A percentile compares a stretch with the other conserved stretches of the same genome.
Conservation (phyloP, 2,888 invertebrate species). For the Amphipoea oculea region DNA sequence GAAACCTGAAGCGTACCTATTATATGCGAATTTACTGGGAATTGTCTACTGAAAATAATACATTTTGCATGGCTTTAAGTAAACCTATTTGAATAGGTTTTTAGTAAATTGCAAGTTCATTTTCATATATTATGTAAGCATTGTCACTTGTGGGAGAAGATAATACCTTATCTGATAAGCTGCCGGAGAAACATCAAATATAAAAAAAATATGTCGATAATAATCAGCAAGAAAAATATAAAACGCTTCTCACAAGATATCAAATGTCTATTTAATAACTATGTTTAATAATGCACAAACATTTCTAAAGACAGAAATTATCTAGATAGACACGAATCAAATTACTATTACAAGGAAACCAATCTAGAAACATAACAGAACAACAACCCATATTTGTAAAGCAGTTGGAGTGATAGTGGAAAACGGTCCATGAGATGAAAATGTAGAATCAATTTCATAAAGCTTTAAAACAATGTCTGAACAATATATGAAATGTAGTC, state of each 20-base stretch:
- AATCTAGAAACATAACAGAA: constrained; percentile 11
- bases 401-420: constrained; percentile 64
- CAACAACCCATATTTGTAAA: constrained; percentile 15
- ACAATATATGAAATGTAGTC: neutral
- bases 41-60: neutral
- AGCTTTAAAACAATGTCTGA: neutral
- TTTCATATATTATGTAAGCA: neutral
- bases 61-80: neutral
- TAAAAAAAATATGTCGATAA: neutral
- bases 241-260: neutral
- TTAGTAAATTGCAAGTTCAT: neutral
- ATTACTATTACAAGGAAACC: neutral
- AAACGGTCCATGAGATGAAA: constrained; percentile 84
- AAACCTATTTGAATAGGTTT: neutral
- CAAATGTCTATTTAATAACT: neutral
- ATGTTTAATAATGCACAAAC: neutral
- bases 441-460: constrained; percentile 59
- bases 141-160: neutral
- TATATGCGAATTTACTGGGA: neutral
- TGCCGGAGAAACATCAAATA: neutral
- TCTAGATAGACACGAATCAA: neutral
- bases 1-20: neutral
- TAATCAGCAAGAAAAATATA: neutral
- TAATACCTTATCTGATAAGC: neutral
- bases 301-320: constrained; percentile 7